phyloP scores from a whole-genome alignment of 2,888 invertebrate species.

The Atrina japonica region DNA sequence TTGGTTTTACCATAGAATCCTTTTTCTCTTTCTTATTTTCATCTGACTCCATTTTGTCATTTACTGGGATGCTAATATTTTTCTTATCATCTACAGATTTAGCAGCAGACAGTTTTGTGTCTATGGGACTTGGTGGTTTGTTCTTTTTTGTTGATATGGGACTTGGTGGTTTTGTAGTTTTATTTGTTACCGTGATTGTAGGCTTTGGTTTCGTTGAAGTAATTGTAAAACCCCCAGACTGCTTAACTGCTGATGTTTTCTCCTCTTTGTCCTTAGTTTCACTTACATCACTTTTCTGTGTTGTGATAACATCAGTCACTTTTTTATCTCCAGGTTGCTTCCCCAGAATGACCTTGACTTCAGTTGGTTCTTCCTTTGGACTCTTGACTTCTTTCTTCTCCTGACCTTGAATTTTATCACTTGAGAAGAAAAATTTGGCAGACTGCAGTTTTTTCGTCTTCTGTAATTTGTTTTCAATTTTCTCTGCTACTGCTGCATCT shows the following conservation, averaged over 20 bases:
- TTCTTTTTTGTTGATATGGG: background rate
- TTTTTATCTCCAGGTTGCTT: background rate
- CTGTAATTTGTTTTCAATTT: conserved; percentile 72
- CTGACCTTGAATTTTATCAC: conserved; percentile 41
- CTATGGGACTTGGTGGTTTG: conserved; percentile 20
- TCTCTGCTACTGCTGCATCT: conserved; percentile 66
- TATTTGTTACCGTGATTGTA: conserved; percentile 13
- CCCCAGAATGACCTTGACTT: background rate
- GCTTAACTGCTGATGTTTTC: conserved; percentile 11
- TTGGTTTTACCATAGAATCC: conserved; percentile 28
- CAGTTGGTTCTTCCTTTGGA: conserved; percentile 9
- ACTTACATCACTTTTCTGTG: conserved; percentile 1
- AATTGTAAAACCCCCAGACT: conserved; percentile 9
- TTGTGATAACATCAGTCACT: background rate
- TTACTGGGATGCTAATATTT: conserved; percentile 8
- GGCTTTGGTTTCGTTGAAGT: conserved; percentile 20
- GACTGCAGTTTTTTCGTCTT: conserved; percentile 76
- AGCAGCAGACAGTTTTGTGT: background rate
- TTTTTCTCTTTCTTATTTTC: conserved; percentile 16
- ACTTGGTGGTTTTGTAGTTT: conserved; percentile 24
- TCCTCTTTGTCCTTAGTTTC: conserved; percentile 1
- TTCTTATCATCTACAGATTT: conserved; percentile 37
- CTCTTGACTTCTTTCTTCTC: conserved; percentile 20
- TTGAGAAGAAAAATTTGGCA: conserved; percentile 64
- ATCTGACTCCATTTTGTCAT: conserved; percentile 16